These are phyloP conservation scores for Parus major DNA, from an alignment of 2,113 vertebrate species.

Conservation along the genomic window DNA sequence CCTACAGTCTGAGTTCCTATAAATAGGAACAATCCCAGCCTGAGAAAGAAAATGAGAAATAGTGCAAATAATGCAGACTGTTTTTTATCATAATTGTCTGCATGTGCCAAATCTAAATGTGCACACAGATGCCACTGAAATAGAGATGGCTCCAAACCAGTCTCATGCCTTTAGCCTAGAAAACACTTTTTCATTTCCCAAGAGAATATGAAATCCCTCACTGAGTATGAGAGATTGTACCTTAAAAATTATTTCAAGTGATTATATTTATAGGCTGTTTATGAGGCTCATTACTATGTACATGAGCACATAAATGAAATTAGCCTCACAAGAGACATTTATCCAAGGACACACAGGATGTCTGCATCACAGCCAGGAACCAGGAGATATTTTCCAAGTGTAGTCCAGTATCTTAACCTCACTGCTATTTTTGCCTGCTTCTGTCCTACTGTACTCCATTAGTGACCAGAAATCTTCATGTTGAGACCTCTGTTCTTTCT, in stretches of 20 bases:
- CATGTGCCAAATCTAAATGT: slow-evolving; percentile 32
- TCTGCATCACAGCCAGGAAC: slow-evolving; percentile 31
- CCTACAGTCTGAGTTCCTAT: neutral
- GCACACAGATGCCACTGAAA: slow-evolving; percentile 44
- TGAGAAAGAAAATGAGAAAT: neutral
- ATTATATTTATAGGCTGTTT: slow-evolving; percentile 65
- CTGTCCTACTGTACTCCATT: neutral
- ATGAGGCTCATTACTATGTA: slow-evolving; percentile 51
- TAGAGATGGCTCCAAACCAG: slow-evolving; percentile 3
- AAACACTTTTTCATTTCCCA: slow-evolving; percentile 14
- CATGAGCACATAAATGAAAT: slow-evolving; percentile 44
- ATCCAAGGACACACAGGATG: slow-evolving; percentile 56
- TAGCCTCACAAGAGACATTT: slow-evolving; percentile 46
- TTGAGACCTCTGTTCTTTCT: neutral
- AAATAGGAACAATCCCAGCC: neutral
- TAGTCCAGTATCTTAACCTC: slow-evolving; percentile 40
- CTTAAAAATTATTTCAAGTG: slow-evolving; percentile 60
- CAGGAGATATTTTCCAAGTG: slow-evolving; percentile 42
- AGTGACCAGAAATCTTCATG: neutral
- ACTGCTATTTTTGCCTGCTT: slow-evolving; percentile 21
- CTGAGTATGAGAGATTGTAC: slow-evolving; percentile 36
- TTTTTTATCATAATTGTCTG: neutral
- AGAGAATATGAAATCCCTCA: slow-evolving; percentile 25
- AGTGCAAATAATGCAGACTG: slow-evolving; percentile 16
- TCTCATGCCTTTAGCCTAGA: slow-evolving; percentile 20